Base-by-base conservation (phyloP, 2,888 invertebrate species). In the Ceraclea dissimilis region DNA sequence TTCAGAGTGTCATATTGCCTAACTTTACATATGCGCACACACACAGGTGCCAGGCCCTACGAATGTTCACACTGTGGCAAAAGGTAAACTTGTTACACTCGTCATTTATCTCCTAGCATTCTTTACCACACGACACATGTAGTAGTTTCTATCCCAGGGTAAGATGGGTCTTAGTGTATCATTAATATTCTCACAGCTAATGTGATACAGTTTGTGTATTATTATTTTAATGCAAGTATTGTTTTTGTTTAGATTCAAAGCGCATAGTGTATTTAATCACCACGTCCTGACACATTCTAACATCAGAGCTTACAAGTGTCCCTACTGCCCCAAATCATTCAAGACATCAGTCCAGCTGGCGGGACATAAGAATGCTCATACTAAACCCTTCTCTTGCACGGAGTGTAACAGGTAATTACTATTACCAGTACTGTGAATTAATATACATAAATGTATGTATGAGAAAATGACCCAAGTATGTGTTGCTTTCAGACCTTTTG, bases 1-100 rank as follows among this genome's bases (percentile, higher is more conserved):
- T 90, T 90, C 71, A 79, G 90, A 10, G 89, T 90, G 20, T 83
- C 86, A 52, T 90, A 89, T 67, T 90, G 89, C 58, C 73, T 90
- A 49, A 89, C 88, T 0, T 71, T 90, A 10, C 90, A 90, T 68
- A 83, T 89, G 80, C 79, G 89, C 54, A 88, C 88, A 8, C 90
- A 90, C 70, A 86, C 88, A 0, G 87, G 88, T 52, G 83, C 85
- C 1, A 71, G 90, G 0, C 90, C 90, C 0, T 90, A 88, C 69
- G 82, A 80, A 19, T 90, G 90, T 65, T 75, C 78, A n/a, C 80
- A 81, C 26, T 87, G 86, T 64, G 82, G 81, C 13, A 86, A 86
- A 65, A 76, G 77, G 74, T 75, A 46, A 46, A 19, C 8, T 6
- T 16, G 16, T 44, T 44, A 5, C 17, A 44, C 17, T 13, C n/a